Evolutionary conservation across 1,140 invertebrate species (phyloP).

Genomic region (Megalopta genalis): DNA sequence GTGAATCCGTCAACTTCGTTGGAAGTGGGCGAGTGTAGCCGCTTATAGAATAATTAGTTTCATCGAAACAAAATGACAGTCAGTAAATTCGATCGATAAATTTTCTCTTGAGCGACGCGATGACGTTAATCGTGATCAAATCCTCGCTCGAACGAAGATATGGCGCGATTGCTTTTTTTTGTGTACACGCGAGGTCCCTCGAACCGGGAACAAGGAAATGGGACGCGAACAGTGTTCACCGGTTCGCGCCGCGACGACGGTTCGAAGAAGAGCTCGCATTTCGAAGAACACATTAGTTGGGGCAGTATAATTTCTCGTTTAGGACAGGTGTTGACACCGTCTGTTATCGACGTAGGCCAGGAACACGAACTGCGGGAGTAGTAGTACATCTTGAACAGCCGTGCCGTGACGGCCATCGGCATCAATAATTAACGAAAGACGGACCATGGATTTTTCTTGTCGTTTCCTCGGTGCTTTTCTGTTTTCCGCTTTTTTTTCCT

Average conservation of each 20-base stretch:
- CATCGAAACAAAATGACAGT: slow-evolving; percentile 22
- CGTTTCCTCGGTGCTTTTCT: neutral
- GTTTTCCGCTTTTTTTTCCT: neutral
- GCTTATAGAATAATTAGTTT: neutral
- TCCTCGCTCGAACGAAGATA: neutral
- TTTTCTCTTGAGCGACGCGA: neutral
- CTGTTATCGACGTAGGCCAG: slow-evolving; percentile 46
- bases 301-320: slow-evolving; percentile 10
- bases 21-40: neutral
- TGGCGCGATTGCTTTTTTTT: neutral
- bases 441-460: slow-evolving; percentile 44
- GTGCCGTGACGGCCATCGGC: neutral
- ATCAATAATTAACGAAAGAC: slow-evolving; percentile 60
- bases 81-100: slow-evolving; percentile 11
- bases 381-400: slow-evolving; percentile 10
- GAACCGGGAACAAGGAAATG: neutral
- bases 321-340: slow-evolving; percentile 22
- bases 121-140: neutral
- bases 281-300: slow-evolving; percentile 36
- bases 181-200: neutral
- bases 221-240: neutral
- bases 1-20: neutral
- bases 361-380: slow-evolving; percentile 42
- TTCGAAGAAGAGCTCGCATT: slow-evolving; percentile 37
- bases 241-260: slow-evolving; percentile 1